phyloP scores from a whole-genome alignment of 2,888 invertebrate genomes.

The Athalia rosae region DNA sequence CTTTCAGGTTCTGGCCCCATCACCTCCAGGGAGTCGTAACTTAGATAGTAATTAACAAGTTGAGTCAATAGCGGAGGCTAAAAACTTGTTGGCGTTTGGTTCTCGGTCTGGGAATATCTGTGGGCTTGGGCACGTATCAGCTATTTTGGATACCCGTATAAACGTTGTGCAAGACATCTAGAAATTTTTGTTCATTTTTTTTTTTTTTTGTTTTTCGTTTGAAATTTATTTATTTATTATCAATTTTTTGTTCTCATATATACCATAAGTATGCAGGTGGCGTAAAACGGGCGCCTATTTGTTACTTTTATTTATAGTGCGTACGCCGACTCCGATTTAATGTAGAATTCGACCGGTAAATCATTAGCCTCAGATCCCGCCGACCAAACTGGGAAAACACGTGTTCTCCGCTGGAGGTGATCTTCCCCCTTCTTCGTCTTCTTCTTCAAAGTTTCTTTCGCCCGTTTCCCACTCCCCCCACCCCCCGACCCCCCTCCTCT shows the following conservation, averaged over 20 bases:
- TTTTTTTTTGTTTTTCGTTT: not conserved
- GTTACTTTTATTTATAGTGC: conserved; percentile 52
- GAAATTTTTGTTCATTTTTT: not conserved
- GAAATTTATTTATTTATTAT: not conserved
- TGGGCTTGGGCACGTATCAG: not conserved
- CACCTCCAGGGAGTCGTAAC: conserved; percentile 55
- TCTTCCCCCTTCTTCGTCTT: conserved; percentile 25
- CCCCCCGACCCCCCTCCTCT: not conserved
- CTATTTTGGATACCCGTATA: not conserved
- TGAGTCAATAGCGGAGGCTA: conserved; percentile 54
- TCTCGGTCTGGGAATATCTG: not conserved
- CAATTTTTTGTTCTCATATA: not conserved
- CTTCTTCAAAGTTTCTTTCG: conserved; percentile 1
- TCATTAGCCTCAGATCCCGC: conserved; percentile 37
- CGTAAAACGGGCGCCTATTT: conserved; percentile 53
- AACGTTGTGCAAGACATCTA: not conserved
- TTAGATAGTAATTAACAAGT: conserved; percentile 56
- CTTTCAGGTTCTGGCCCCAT: conserved; percentile 44
- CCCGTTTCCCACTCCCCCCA: not conserved
- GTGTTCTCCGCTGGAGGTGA: conserved; percentile 46
- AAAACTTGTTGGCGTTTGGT: conserved; percentile 30
- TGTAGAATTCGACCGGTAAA: conserved; percentile 44
- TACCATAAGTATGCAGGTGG: conserved; percentile 41
- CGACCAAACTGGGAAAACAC: conserved; percentile 49
- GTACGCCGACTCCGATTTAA: conserved; percentile 46